phyloP scores from a whole-genome alignment of 2,113 vertebrate genomes.

The Cebidichthys violaceus region DNA sequence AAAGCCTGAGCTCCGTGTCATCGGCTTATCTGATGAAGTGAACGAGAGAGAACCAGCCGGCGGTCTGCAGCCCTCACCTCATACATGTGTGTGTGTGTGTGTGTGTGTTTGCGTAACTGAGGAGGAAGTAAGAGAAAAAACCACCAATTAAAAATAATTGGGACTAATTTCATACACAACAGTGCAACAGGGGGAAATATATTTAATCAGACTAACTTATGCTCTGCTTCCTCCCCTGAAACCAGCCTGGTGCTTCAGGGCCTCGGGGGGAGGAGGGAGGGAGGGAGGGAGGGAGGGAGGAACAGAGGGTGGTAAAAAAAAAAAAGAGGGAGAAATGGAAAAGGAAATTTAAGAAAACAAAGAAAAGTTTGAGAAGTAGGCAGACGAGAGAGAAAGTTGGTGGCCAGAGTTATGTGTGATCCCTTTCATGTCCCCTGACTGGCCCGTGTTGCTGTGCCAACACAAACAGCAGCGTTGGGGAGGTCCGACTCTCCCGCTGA shows the following conservation, averaged over 20 bases:
- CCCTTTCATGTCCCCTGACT: slow-evolving; percentile 75
- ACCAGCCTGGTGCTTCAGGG: slow-evolving; percentile 53
- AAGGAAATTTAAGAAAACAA: slow-evolving; percentile 43
- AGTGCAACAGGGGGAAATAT: slow-evolving; percentile 67
- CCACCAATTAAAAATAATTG: slow-evolving; percentile 83
- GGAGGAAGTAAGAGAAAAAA: slow-evolving; percentile 67
- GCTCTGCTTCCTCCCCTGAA: slow-evolving; percentile 62
- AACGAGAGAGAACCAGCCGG: slow-evolving; percentile 45
- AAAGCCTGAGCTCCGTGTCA: slow-evolving; percentile 72
- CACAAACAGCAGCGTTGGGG: slow-evolving; percentile 73
- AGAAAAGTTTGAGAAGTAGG: slow-evolving; percentile 57
- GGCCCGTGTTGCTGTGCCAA: slow-evolving; percentile 73
- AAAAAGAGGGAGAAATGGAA: slow-evolving; percentile 40
- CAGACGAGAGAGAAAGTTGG: slow-evolving; percentile 50
- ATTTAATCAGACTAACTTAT: slow-evolving; percentile 75
- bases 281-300: slow-evolving; percentile 8
- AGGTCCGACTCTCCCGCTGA: slow-evolving; percentile 62
- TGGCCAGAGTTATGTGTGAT: slow-evolving; percentile 69
- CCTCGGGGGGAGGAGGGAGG: slow-evolving; percentile 14
- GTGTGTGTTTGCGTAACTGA: slow-evolving; percentile 49
- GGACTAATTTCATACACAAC: slow-evolving; percentile 76
- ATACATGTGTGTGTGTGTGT: slow-evolving; percentile 31
- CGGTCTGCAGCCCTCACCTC: slow-evolving; percentile 22
- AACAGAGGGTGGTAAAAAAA: not conserved
- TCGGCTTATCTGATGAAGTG: slow-evolving; percentile 74